Percentiles rank a stretch among this genome's conserved stretches.
phyloP scores from a whole-genome alignment of 1,140 invertebrate genomes.

The Polypedilum pembai region DNA sequence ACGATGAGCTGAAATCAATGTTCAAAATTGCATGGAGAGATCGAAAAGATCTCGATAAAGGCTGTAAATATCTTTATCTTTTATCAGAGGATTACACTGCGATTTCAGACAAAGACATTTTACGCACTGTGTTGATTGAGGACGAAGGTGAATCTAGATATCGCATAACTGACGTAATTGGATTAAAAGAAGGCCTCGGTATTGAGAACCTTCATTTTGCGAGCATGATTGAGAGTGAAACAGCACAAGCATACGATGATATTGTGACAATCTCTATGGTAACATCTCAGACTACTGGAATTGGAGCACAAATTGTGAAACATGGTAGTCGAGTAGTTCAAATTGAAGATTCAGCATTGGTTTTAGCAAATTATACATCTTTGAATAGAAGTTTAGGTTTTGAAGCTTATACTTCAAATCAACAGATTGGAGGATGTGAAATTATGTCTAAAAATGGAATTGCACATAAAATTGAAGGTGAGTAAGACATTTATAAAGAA shows the following conservation, averaged over 20 bases:
- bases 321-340: slow-evolving; percentile 93
- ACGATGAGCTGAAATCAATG: slow-evolving; percentile 91
- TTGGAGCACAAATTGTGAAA: slow-evolving; percentile 92
- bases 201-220: slow-evolving; percentile 95
- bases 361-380: slow-evolving; percentile 92
- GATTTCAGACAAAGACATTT: slow-evolving; percentile 73
- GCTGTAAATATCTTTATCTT: slow-evolving; percentile 94
- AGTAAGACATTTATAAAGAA: no score
- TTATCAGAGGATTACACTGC: slow-evolving; percentile 88
- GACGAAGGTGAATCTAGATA: slow-evolving; percentile 90
- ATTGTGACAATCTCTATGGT: slow-evolving; percentile 96
- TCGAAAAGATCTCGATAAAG: slow-evolving; percentile 81
- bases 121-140: slow-evolving; percentile 83
- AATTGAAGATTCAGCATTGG: slow-evolving; percentile 97
- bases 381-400: slow-evolving; percentile 88
- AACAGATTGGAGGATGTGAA: slow-evolving; percentile 92
- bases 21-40: slow-evolving; percentile 94
- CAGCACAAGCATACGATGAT: slow-evolving; percentile 88
- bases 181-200: slow-evolving; percentile 88
- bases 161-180: slow-evolving; percentile 93
- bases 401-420: slow-evolving; percentile 97
- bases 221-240: slow-evolving; percentile 97
- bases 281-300: slow-evolving; percentile 95
- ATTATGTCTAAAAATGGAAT: slow-evolving; percentile 98
- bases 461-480: slow-evolving; percentile 78